These are phyloP conservation scores for Phrynocephalus forsythii DNA, from an alignment of 2,797 vertebrate genomes.

Conservation along the genomic window DNA sequence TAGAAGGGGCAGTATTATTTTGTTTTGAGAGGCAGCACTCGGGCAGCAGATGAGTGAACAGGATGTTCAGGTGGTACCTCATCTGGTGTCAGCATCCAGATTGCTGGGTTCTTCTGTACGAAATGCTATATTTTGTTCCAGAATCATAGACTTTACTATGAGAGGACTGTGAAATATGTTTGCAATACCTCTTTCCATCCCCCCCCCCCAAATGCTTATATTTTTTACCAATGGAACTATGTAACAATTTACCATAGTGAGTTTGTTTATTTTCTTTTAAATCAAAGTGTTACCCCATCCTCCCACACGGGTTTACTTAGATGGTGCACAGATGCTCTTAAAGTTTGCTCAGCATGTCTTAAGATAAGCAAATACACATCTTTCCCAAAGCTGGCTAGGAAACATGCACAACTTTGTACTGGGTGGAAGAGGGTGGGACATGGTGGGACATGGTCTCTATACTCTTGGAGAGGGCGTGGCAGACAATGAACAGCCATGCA, in stretches of 20 bases:
- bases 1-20: background rate
- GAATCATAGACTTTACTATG: background rate
- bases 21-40: background rate
- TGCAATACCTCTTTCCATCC: background rate
- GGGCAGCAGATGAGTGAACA: background rate
- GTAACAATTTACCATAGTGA: background rate
- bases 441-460: background rate
- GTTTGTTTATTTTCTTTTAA: background rate
- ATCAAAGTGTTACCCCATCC: no score
- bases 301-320: background rate
- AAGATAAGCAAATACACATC: background rate
- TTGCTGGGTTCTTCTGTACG: background rate
- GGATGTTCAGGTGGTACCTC: background rate
- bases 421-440: background rate
- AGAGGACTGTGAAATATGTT: no score
- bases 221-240: background rate
- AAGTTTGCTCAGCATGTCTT: background rate
- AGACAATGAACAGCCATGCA: background rate
- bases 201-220: background rate
- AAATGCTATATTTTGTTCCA: background rate
- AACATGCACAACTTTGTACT: background rate
- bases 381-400: background rate
- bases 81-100: background rate
- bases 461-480: background rate
- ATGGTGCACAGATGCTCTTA: background rate